These are phyloP conservation scores for Brachionus koreanus DNA, from an alignment of 1,140 invertebrate species.

Conservation along the genomic window DNA sequence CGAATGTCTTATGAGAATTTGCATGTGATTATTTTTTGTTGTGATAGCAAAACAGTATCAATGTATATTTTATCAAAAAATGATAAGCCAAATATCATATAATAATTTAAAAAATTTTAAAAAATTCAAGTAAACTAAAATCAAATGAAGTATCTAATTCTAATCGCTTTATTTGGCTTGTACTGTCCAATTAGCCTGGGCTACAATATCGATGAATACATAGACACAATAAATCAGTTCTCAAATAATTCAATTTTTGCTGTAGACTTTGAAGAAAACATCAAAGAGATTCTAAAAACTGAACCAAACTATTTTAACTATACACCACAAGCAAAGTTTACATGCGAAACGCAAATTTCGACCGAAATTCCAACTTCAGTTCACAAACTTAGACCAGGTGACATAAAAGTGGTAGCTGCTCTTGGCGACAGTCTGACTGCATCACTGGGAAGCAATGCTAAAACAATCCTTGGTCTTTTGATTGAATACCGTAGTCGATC, in stretches of 20 bases:
- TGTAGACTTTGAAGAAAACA: slow-evolving; percentile 14
- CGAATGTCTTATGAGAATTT: neutral
- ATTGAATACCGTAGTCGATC: slow-evolving; percentile 27
- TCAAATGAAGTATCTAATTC: neutral
- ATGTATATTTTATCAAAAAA: neutral
- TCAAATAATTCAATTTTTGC: neutral
- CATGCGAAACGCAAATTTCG: neutral
- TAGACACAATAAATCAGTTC: neutral
- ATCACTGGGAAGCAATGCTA: slow-evolving; percentile 2
- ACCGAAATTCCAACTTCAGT: slow-evolving; percentile 50
- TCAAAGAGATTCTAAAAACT: neutral
- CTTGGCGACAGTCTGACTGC: slow-evolving; percentile 70
- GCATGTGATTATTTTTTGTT: too few relatives aligned
- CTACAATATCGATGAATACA: neutral
- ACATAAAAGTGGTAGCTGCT: slow-evolving; percentile 73
- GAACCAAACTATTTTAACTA: slow-evolving; percentile 43
- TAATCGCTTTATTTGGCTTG: neutral
- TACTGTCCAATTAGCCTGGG: neutral
- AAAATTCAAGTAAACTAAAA: neutral
- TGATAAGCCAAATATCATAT: neutral
- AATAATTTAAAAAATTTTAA: neutral
- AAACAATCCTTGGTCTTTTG: slow-evolving; percentile 14
- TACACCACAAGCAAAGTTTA: neutral
- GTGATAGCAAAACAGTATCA: too few relatives aligned
- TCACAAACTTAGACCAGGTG: slow-evolving; percentile 67